Evolutionary conservation across 2,888 invertebrate genomes (phyloP).

Genomic region (Tortrix viridana): DNA sequence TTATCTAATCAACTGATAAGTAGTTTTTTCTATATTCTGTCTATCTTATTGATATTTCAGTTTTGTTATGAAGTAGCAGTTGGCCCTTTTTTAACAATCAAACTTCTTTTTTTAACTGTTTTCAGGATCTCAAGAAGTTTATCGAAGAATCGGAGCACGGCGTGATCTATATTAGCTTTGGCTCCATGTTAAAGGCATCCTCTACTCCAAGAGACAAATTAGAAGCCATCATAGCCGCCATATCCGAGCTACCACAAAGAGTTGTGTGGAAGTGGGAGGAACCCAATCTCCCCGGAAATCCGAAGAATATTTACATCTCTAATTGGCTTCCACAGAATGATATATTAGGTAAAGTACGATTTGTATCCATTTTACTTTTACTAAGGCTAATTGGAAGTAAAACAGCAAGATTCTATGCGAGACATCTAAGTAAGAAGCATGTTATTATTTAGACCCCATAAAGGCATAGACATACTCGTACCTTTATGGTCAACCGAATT

Average conservation of each 20-base stretch:
- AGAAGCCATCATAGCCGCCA: constrained; percentile 83
- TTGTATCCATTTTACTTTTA: neutral
- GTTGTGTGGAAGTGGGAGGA: constrained; percentile 91
- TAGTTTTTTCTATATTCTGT: no score
- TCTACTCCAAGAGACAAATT: constrained; percentile 85
- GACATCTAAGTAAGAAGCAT: no score
- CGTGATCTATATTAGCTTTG: constrained; percentile 90
- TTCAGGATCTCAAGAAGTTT: constrained; percentile 85
- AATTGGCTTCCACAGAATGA: constrained; percentile 89
- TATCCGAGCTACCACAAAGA: constrained; percentile 86
- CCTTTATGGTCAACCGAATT: no score
- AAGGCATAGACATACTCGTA: no score
- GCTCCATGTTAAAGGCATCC: constrained; percentile 88
- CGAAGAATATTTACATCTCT: constrained; percentile 84
- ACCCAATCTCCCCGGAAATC: constrained; percentile 81
- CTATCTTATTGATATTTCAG: no score
- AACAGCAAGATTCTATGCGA: no score
- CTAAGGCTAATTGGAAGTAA: no score
- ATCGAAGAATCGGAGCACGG: constrained; percentile 87
- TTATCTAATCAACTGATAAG: no score
- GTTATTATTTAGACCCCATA: no score
- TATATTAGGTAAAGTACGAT: constrained; percentile 79
- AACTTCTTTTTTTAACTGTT: neutral
- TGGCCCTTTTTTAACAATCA: no score
- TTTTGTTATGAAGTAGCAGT: no score